Base-by-base conservation (phyloP, 2,888 invertebrate genomes). In the Drosophila tripunctata region DNA sequence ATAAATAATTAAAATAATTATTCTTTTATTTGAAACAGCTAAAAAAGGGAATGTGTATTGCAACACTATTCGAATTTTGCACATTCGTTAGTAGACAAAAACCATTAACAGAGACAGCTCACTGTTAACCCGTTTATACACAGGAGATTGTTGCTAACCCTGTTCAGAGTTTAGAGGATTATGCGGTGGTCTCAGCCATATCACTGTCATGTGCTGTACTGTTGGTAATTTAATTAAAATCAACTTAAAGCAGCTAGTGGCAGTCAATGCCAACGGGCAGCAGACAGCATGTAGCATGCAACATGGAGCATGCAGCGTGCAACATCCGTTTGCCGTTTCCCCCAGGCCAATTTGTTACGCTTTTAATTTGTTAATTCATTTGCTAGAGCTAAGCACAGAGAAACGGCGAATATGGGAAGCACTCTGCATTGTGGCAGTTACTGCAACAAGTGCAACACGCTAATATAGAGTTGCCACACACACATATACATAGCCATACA, bases 301-400 rank as follows among this genome's bases (percentile, higher is more conserved):
- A 38, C 76, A 54, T 70, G 61, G 64, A 27, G 33, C 66, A 62
- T 68, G 62, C 62, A 33, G 45, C 70, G 45, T 65, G 63, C 60
- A 62, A 52, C 66, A 43, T 44, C 47, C 69, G 41, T 40, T 60
- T 41, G 61, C 63, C 57, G n/a, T 45, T 44, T 50, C 40, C 61
- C 75, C 68, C 64, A 44, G 66, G 70, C 78, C 84, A 81, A 84
- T 81, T 83, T 83, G 84, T 71, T 66, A 78, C 75, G 73, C 81
- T 84, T 81, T 81, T 81, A 84, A 81, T 81, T 81, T 84, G 81
- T 81, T 81, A 81, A 84, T 81, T 84, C 84, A 81, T 84, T 84
- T 84, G 67, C 84, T 36, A 17, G 36, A 57, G 73, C 63, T 50
- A 4, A 27, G 54, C 44, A 70, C 51, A 21, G 41, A 21, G 47